Percentiles rank a stretch among this genome's conserved stretches.
These are phyloP conservation scores for Melanotaenia pygmaea DNA, from an alignment of 2,797 vertebrate species.

Conservation along the genomic window DNA sequence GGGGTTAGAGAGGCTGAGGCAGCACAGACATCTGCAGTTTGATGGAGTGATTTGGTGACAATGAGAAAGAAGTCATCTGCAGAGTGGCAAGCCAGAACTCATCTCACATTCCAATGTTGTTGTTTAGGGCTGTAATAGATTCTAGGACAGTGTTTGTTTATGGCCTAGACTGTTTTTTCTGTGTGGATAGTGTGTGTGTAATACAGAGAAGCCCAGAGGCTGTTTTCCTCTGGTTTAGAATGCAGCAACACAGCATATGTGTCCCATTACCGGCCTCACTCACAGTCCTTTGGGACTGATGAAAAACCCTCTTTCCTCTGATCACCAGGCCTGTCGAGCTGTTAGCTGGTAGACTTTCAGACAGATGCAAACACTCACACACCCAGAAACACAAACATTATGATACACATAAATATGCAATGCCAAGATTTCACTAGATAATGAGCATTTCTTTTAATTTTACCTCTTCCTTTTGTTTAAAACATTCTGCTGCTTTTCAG, in stretches of 20 bases:
- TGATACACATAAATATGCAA: constrained; percentile 61
- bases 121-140: constrained; percentile 64
- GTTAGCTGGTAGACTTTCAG: constrained; percentile 53
- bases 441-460: constrained; percentile 49
- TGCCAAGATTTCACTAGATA: constrained; percentile 54
- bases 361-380: constrained; percentile 42
- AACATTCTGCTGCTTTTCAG: constrained; percentile 23
- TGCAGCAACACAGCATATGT: constrained; percentile 68
- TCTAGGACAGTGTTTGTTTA: constrained; percentile 66
- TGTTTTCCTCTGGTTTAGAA: constrained; percentile 76
- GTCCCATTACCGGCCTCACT: constrained; percentile 76
- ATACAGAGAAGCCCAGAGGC: constrained; percentile 69
- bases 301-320: constrained; percentile 73
- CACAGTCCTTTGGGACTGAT: constrained; percentile 74
- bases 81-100: constrained; percentile 39
- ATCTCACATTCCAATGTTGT: constrained; percentile 46
- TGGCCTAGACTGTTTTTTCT: constrained; percentile 43
- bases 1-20: constrained; percentile 56
- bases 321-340: constrained; percentile 70
- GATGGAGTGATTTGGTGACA: constrained; percentile 61
- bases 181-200: constrained; percentile 51
- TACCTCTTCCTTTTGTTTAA: constrained; percentile 29
- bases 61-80: constrained; percentile 48
- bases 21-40: constrained; percentile 42
- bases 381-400: constrained; percentile 40